Evolutionary conservation across 2,113 vertebrate species (phyloP).

Genomic region (Istiophorus platypterus): DNA sequence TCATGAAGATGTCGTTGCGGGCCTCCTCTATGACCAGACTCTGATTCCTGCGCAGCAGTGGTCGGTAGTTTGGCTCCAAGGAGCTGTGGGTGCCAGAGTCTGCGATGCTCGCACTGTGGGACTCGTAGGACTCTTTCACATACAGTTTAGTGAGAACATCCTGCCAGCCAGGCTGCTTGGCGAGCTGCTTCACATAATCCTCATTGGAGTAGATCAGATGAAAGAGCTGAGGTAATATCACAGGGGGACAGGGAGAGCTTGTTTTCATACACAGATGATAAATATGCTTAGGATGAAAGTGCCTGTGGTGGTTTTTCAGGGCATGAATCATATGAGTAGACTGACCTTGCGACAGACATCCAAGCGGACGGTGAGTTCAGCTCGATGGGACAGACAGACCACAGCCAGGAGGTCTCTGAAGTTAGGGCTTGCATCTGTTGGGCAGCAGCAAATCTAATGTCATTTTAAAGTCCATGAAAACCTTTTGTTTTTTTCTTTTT

Average conservation of each 20-base stretch:
- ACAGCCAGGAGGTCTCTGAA: slow-evolving; percentile 94
- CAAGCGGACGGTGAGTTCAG: slow-evolving; percentile 89
- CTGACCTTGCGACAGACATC: slow-evolving; percentile 95
- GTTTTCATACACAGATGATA: neutral
- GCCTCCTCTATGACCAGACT: slow-evolving; percentile 67
- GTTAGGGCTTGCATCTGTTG: slow-evolving; percentile 86
- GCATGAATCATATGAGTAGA: neutral
- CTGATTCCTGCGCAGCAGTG: slow-evolving; percentile 67
- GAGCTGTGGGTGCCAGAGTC: slow-evolving; percentile 53
- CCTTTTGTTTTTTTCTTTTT: no score
- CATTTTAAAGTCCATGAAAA: neutral
- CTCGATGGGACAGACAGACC: slow-evolving; percentile 92
- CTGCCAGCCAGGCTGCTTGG: slow-evolving; percentile 92
- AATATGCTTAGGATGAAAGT: neutral
- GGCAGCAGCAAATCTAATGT: slow-evolving; percentile 1
- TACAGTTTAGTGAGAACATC: slow-evolving; percentile 95
- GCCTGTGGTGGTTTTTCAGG: neutral
- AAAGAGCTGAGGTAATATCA: slow-evolving; percentile 87
- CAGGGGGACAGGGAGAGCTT: slow-evolving; percentile 3
- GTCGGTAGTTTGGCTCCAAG: slow-evolving; percentile 59
- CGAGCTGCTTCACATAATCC: slow-evolving; percentile 91
- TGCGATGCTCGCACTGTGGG: slow-evolving; percentile 75
- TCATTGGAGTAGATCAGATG: slow-evolving; percentile 91
- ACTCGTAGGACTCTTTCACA: slow-evolving; percentile 90
- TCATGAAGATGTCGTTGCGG: slow-evolving; percentile 84